Evolutionary conservation across 2,888 invertebrate species (phyloP), one percentile per base, ranked within the genome.

Genomic region (Dinocampus coccinellae): DNA sequence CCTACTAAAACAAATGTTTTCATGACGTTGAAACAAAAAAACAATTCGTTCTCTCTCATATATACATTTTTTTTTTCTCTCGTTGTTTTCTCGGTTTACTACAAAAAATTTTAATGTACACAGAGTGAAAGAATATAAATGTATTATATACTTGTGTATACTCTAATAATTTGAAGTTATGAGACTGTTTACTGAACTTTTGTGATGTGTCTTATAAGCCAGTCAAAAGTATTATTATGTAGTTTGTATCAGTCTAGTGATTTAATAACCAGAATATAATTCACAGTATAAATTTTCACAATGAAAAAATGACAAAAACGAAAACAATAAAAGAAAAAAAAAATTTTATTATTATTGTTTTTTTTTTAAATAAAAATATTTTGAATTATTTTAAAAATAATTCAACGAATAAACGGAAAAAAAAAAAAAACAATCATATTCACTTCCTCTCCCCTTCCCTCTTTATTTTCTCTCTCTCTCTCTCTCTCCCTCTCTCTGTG

Each of bases 61-160:
- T n/a, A n/a, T n/a, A n/a, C n/a, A n/a, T 57, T 57, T n/a, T 57
- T 22, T 26, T 57, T 57, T 57, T 57, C 55, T n/a, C 10, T n/a
- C 57, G 7, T 26, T 57, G n/a, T 26, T 9, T 57, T 29, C 11
- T 24, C 13, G 11, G 29, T 24, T 26, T 9, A 47, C 47, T 16
- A 16, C 47, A 47, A 47, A 47, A n/a, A 16, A 47, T 47, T 47
- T 16, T 16, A 47, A 16, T 47, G 16, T 7, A 47, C 7, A 16
- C 16, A 7, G 16, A n/a, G 24, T n/a, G n/a, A 24, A 55, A 24
- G 24, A 10, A 55, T n/a, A 55, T 26, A 55, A 26, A 7, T n/a
- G 26, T 13, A n/a, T n/a, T 24, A 10, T 22, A 10, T 55, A 55
- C 26, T 13, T 53, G n/a, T 26, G 26, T 26, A n/a, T 26, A 24